Evolutionary conservation across 2,888 invertebrate species (phyloP), one percentile per base, ranked within the genome.

Genomic region (Rhaphigaster nebulosa): DNA sequence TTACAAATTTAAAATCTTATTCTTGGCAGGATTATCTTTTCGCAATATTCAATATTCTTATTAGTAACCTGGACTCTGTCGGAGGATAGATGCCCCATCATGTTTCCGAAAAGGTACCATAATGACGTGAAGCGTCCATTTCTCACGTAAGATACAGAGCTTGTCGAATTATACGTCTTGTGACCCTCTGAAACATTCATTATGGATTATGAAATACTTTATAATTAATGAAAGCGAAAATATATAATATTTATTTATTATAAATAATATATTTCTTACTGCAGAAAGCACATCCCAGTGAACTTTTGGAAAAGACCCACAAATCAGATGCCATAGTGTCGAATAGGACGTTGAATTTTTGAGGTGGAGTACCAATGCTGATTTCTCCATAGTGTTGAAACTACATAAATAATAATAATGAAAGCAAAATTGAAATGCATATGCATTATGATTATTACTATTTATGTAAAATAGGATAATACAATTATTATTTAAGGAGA

Each of bases 311-410:
- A 80, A 80, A 80, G 2, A 80, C 26, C 80, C 80, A 80, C 5
- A 80, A 26, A 45, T 80, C 80, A 23, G 80, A 80, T 4, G 80
- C 38, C 41, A 80, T 41, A 1, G 80, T 80, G 23, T 80, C 80
- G 26, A 80, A 80, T 0, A 80, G 41, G 0, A 80, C 80, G 10
- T 45, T 45, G 41, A 80, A 80, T 80, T 45, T 26, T 23, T 80
- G 80, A 26, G 80, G 26, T 13, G 80, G 80, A 3, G 0, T 45
- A 45, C 80, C 80, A 12, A 80, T 41, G 12, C 41, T 80, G n/a
- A 80, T 80, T 26, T 80, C 41, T 26, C 80, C 41, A 80, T 80
- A 80, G 23, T 80, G 80, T 41, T 80, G 80, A 80, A 80, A 38
- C 80, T 80, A 60, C 2, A 60, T 56, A 56, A 56, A 56, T 56